Conservation (phyloP, 2,888 invertebrate genomes). For the Schrankia costaestrigalis region DNA sequence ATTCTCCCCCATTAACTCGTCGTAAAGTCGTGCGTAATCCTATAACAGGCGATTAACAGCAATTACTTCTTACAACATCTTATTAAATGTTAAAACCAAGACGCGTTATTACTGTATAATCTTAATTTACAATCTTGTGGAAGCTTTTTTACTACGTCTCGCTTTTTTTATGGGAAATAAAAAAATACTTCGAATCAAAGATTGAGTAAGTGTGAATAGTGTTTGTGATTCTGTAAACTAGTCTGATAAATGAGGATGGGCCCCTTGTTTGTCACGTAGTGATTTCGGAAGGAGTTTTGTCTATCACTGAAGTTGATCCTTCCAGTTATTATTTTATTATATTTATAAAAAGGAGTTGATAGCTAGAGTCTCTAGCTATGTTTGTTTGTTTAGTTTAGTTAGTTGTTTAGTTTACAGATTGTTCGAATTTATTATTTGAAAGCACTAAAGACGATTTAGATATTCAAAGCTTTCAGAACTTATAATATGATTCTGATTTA, state of each 20-base stretch:
- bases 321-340: too few relatives aligned
- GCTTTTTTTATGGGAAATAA: not conserved
- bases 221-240: conserved; percentile 3
- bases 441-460: too few relatives aligned
- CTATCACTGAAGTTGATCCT: too few relatives aligned
- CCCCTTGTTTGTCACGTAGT: not conserved
- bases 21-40: conserved; percentile 1
- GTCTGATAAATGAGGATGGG: conserved; percentile 7
- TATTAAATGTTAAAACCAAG: not conserved
- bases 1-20: conserved; percentile 1
- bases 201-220: conserved; percentile 1
- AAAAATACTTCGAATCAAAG: conserved; percentile 4
- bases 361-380: too few relatives aligned
- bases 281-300: not conserved
- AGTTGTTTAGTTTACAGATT: too few relatives aligned
- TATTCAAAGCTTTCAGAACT: too few relatives aligned
- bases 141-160: conserved; percentile 1
- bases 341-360: too few relatives aligned
- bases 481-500: too few relatives aligned
- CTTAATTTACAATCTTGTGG: conserved; percentile 2
- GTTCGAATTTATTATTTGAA: too few relatives aligned
- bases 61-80: conserved; percentile 4
- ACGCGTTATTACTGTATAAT: conserved; percentile 4
- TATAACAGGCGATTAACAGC: conserved; percentile 4
- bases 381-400: too few relatives aligned